Evolutionary conservation across 2,888 invertebrate genomes (phyloP).

Genomic region (Amitus sp.): DNA sequence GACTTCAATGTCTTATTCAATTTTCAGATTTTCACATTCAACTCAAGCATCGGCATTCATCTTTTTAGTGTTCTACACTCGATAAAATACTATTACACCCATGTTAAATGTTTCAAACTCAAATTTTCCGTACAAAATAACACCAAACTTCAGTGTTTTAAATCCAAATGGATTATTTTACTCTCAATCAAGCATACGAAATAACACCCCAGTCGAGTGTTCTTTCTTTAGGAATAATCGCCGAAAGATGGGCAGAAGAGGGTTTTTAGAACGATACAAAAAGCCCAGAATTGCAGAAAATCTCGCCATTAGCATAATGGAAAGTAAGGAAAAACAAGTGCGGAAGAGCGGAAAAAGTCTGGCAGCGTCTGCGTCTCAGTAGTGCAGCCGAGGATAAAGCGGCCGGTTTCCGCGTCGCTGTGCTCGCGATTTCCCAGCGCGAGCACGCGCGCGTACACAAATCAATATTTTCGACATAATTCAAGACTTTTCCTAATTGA

Average conservation of each 20-base stretch:
- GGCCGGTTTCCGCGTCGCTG: slow-evolving; percentile 47
- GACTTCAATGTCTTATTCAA: too few species aligned
- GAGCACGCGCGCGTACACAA: slow-evolving; percentile 54
- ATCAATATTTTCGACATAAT: slow-evolving; percentile 58
- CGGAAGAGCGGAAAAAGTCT: neutral
- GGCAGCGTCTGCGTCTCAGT: slow-evolving; percentile 15
- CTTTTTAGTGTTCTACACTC: too few species aligned
- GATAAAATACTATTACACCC: too few species aligned
- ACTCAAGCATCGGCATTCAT: neutral
- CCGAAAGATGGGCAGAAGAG: too few species aligned
- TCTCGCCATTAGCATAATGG: neutral
- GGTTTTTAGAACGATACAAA: neutral
- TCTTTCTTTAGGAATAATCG: too few species aligned
- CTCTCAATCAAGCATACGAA: too few species aligned
- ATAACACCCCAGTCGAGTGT: too few species aligned
- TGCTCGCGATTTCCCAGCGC: slow-evolving; percentile 41
- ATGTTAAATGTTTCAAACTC: too few species aligned
- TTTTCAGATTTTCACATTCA: neutral
- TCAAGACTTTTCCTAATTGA: slow-evolving; percentile 52
- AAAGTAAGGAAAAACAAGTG: neutral
- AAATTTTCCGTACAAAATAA: too few species aligned
- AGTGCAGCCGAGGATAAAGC: slow-evolving; percentile 42
- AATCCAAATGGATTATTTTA: too few species aligned
- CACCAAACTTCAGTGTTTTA: too few species aligned
- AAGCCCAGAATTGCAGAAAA: neutral